phyloP scores from a whole-genome alignment of 2,888 invertebrate genomes.

The Drosophila multiciliata region DNA sequence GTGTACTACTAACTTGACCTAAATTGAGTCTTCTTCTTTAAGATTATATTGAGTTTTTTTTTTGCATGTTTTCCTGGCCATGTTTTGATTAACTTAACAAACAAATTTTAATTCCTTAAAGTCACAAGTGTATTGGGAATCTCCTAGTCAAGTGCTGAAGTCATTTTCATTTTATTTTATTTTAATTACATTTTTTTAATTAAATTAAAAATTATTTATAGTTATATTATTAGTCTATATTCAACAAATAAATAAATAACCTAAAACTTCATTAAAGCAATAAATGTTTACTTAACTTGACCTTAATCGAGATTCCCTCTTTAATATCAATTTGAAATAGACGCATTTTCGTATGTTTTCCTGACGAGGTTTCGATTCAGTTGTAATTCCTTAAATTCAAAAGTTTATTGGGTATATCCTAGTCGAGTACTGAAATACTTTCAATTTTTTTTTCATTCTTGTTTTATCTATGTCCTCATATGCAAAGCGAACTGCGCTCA shows the following conservation, averaged over 20 bases:
- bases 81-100: not conserved
- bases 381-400: not conserved
- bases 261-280: not conserved
- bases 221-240: not conserved
- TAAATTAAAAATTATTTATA: not conserved
- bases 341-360: not conserved
- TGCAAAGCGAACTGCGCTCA: constrained; percentile 47
- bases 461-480: constrained; percentile 53
- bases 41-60: not conserved
- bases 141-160: not conserved
- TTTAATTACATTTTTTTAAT: too few species aligned
- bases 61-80: not conserved
- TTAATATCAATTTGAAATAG: not conserved
- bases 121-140: not conserved
- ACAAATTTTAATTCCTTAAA: not conserved
- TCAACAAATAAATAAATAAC: not conserved
- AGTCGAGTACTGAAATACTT: not conserved
- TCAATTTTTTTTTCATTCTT: constrained; percentile 6
- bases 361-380: not conserved
- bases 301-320: not conserved
- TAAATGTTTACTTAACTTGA: not conserved
- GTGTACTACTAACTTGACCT: not conserved
- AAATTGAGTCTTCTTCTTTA: not conserved
- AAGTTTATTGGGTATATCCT: not conserved
- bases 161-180: not conserved